Conservation (phyloP, 2,113 vertebrate genomes). For the Catharus minimus region DNA sequence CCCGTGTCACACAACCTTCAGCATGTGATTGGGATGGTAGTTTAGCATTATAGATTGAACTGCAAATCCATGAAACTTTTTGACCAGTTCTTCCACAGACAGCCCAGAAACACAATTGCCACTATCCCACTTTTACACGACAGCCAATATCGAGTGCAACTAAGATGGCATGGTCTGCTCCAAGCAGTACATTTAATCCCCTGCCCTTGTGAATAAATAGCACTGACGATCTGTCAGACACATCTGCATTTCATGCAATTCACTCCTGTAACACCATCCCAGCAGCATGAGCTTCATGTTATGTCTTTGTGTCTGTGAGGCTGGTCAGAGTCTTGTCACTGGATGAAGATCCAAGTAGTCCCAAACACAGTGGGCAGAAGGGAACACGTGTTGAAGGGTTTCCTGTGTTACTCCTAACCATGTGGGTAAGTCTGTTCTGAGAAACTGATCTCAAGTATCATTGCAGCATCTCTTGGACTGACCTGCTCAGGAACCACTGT, state of each 20-base stretch:
- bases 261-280: neutral
- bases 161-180: neutral
- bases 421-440: neutral
- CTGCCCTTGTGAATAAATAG: neutral
- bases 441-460: neutral
- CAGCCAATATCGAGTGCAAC: neutral
- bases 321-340: rapidly evolving
- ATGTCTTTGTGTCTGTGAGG: neutral
- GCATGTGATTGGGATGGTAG: rapidly evolving
- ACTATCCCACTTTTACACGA: neutral
- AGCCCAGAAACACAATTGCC: neutral
- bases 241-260: neutral
- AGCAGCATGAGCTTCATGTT: neutral
- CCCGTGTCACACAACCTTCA: neutral
- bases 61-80: neutral
- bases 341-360: neutral
- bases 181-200: neutral
- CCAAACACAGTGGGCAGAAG: neutral
- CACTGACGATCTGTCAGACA: neutral
- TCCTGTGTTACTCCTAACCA: neutral
- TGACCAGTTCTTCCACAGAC: neutral
- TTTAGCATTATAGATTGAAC: neutral
- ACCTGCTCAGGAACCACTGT: rapidly evolving
- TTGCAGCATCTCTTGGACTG: neutral
- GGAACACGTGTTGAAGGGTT: rapidly evolving